Base-by-base conservation (phyloP, 92 coral and sea anemone genomes). In the Zoanthus solanderi region DNA sequence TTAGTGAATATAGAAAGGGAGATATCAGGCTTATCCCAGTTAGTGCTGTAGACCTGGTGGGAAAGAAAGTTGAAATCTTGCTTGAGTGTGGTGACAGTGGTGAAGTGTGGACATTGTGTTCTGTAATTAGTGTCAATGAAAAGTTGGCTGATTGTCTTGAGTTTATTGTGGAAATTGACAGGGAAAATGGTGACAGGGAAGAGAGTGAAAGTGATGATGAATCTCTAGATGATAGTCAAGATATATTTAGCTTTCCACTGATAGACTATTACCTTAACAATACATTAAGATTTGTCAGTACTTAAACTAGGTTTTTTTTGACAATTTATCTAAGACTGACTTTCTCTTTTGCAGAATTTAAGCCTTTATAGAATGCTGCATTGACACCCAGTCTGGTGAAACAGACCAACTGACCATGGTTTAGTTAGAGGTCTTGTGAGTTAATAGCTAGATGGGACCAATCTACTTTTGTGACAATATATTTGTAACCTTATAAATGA, bases 351-450 rank as follows among this genome's bases (percentile, higher is more conserved):
- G 69, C 23, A 16, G 69, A 63, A 18, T 63, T 63, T 63, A 63
- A 63, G 69, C 69, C 9, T 63, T 63, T 7, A 45, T 34, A 3
- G 47, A 17, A 15, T 42, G n/a, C 28, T 74, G 23, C 48, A 9
- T 6, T 74, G 23, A 14, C 17, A 0, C 57, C 78, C 78, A 74
- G 18, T 44, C 78, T 46, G 57, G 78, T 74, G 57, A 74, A 74
- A 74, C 78, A 74, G 58, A 46, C 78, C 78, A 74, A 47, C 78
- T 74, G 78, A 74, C 69, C 69, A 63, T 74, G 78, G 78, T 74
- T 42, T 58, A 74, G 60, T 44, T 15, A 74, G 23, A 23, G 23
- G 23, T 23, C 23, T 23, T 23, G 23, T 23, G 23, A 23, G 23
- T 23, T 23, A 23, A 23, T 23, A 74, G 58, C 78, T 74, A 47